A percentile compares a stretch with the other conserved stretches of the same genome.
phyloP scores from a whole-genome alignment of 2,113 vertebrate genomes.

The Paedocypris sp. region DNA sequence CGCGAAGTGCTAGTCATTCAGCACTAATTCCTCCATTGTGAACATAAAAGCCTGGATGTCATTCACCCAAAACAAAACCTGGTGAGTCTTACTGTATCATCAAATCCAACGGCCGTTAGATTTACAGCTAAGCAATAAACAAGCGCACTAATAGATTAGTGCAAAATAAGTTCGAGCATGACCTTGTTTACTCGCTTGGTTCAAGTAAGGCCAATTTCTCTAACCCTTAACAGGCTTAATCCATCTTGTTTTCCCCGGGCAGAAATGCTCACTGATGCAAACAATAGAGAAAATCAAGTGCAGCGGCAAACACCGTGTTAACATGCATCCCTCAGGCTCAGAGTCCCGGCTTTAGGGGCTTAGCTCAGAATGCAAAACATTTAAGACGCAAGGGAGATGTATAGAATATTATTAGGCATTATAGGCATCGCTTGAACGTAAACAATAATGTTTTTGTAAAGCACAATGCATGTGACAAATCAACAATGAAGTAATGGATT shows the following conservation, averaged over 20 bases:
- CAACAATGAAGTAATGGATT: too few species aligned
- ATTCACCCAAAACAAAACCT: slow-evolving; percentile 7
- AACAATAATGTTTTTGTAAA: too few species aligned
- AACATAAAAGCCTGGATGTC: neutral
- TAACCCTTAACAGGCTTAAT: neutral
- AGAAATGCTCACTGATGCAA: neutral
- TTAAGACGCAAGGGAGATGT: neutral
- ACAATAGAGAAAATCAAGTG: neutral
- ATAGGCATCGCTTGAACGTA: neutral
- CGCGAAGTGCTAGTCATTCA: neutral
- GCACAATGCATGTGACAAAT: too few species aligned
- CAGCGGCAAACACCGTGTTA: neutral
- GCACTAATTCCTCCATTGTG: neutral
- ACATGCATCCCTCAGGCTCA: too few species aligned
- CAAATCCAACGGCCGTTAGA: neutral
- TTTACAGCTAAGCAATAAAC: neutral
- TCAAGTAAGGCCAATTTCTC: neutral
- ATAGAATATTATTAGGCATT: neutral
- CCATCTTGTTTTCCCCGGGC: neutral
- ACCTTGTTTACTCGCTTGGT: neutral
- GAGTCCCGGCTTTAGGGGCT: neutral
- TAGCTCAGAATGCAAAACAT: neutral
- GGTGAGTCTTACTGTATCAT: neutral
- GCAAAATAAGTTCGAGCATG: neutral
- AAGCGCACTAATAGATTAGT: neutral